phyloP scores from a whole-genome alignment of 2,797 vertebrate genomes.

The Naso thynnoides region DNA sequence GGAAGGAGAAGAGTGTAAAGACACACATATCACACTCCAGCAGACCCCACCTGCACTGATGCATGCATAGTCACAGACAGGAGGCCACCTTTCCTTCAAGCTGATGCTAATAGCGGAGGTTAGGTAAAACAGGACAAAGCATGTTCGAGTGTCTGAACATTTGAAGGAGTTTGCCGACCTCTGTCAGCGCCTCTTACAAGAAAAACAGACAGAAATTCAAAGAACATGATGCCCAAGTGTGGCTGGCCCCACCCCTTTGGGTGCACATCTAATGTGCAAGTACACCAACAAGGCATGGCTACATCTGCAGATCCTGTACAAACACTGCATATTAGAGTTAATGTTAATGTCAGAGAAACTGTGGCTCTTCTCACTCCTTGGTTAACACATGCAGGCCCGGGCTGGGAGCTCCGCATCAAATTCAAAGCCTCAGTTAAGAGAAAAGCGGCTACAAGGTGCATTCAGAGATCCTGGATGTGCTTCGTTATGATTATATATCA shows the following conservation, averaged over 20 bases:
- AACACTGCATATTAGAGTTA: conserved; percentile 24
- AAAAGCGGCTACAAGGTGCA: not conserved
- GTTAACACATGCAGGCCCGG: conserved; percentile 35
- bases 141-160: conserved; percentile 1
- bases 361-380: conserved; percentile 16
- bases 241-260: conserved; percentile 74
- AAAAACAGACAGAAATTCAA: conserved; percentile 28
- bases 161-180: not conserved
- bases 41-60: conserved; percentile 37
- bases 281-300: conserved; percentile 54
- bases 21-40: not conserved
- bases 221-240: conserved; percentile 52
- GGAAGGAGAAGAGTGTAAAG: not conserved
- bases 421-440: conserved; percentile 26
- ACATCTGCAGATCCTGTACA: conserved; percentile 45
- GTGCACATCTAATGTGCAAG: conserved; percentile 64
- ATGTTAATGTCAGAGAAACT: conserved; percentile 29
- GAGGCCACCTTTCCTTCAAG: not conserved
- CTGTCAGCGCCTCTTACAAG: conserved; percentile 20
- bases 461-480: not conserved
- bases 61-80: conserved; percentile 16
- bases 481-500: conserved; percentile 8
- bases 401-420: conserved; percentile 26
- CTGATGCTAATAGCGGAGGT: conserved; percentile 9
- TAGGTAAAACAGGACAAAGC: not conserved